phyloP scores from a whole-genome alignment of 2,113 vertebrate genomes.

The Acinonyx jubatus region DNA sequence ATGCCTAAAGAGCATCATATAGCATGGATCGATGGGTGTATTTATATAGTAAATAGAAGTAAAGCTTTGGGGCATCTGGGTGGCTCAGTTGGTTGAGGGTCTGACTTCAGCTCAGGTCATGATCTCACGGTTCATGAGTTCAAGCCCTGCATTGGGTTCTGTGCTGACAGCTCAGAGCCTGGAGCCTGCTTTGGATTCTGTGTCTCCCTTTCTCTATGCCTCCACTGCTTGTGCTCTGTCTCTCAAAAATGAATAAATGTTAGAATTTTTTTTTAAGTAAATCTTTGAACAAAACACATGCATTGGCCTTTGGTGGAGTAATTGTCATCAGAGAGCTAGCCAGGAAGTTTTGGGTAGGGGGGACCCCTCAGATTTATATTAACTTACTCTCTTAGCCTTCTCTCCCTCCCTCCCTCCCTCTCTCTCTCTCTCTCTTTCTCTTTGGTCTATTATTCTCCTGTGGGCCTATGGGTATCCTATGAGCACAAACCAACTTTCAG shows the following conservation, averaged over 20 bases:
- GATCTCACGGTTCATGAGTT: too few relatives aligned
- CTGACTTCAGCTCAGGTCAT: too few relatives aligned
- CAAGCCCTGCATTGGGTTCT: too few relatives aligned
- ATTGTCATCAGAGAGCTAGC: background rate
- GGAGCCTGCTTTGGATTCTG: too few relatives aligned
- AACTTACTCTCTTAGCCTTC: background rate
- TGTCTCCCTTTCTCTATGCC: too few relatives aligned
- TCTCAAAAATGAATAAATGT: too few relatives aligned
- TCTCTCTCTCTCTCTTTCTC: too few relatives aligned
- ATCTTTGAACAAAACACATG: background rate
- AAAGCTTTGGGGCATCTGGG: too few relatives aligned
- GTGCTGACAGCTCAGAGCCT: too few relatives aligned
- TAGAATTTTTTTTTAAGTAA: background rate
- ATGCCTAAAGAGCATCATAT: background rate
- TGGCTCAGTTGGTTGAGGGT: too few relatives aligned
- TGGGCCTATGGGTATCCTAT: background rate
- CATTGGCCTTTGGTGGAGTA: background rate
- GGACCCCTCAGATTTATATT: background rate
- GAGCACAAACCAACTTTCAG: background rate
- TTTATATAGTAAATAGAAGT: conserved; percentile 7
- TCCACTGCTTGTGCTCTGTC: too few relatives aligned
- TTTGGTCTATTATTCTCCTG: background rate
- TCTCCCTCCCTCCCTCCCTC: too few relatives aligned
- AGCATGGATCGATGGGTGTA: background rate
- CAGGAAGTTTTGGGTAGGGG: background rate